Base-by-base conservation (phyloP, 2,888 invertebrate species). In the Lingula anatina region DNA sequence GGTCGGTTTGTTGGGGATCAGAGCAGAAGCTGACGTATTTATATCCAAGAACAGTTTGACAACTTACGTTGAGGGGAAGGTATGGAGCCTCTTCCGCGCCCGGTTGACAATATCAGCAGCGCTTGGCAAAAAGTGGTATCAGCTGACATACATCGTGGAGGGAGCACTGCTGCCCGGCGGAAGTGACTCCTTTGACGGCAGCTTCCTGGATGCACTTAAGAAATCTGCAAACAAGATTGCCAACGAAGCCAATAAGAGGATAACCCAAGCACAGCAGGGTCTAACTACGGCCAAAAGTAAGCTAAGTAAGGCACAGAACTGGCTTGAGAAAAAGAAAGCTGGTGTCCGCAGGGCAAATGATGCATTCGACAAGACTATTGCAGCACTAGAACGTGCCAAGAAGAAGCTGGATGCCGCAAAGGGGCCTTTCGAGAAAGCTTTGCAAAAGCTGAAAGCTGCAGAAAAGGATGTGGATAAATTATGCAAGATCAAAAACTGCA, bases 391-490 rank as follows among this genome's bases (percentile, higher is more conserved):
- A 31, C 21, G 5, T 2, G 57, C 49, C 2, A 54, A 57, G 26
- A 28, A 50, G 3, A 54, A 49, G 31, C 37, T 59, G 12, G 59
- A 59, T 42, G 44, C 43, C 24, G 54, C 56, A 27, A 59, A 56
- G 36, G 44, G 35, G n/a, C 57, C 59, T 2, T 59, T 49, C 50
- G 26, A 53, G 37, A 46, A 25, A 36, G 57, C 59, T 2, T 7
- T 56, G 5, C 38, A 42, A 38, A 47, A 44, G 36, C 40, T 59
- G 2, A 40, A 45, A 2, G 25, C 24, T 12, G 59, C 57, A 5
- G 53, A 59, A 24, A 50, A 42, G 46, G 51, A 51, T 3, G 50
- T 59, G 9, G 57, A 59, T 46, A 54, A 50, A 24, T 42, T 59
- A 5, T 59, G 59, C 36, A 44, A 28, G 28, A 59, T 59, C 5